phyloP scores from a whole-genome alignment of 2,113 vertebrate species.

The Serinus canaria region DNA sequence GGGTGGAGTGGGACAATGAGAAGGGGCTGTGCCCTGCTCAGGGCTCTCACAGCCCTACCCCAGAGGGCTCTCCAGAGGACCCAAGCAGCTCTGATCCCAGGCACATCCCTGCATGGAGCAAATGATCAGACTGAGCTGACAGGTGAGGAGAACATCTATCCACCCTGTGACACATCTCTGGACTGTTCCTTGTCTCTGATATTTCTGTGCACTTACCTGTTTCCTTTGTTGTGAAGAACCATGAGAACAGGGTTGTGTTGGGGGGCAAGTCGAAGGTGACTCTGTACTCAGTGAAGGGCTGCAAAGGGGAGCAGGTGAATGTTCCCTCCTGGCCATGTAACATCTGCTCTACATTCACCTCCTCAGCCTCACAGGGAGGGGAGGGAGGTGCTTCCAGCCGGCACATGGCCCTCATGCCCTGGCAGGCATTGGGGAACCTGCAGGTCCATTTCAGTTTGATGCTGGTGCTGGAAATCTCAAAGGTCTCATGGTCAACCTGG shows the following conservation, averaged over 20 bases:
- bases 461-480: slow-evolving; percentile 17
- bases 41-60: background rate
- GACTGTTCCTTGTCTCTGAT: too few relatives aligned
- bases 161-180: background rate
- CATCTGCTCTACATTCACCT: background rate
- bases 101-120: background rate
- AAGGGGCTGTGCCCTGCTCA: background rate
- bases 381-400: background rate
- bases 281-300: background rate
- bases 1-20: background rate
- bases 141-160: background rate
- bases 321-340: background rate
- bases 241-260: background rate
- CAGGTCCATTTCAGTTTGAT: slow-evolving; percentile 27
- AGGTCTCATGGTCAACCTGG: background rate
- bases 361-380: background rate
- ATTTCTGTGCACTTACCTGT: background rate
- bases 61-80: background rate
- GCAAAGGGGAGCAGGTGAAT: background rate
- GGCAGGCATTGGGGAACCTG: background rate
- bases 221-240: background rate
- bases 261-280: background rate
- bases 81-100: background rate
- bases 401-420: background rate
- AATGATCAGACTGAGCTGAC: background rate